Evolutionary conservation across 1,140 invertebrate genomes (phyloP), one percentile per base, ranked within the genome.

Genomic region (Apis florea): DNA sequence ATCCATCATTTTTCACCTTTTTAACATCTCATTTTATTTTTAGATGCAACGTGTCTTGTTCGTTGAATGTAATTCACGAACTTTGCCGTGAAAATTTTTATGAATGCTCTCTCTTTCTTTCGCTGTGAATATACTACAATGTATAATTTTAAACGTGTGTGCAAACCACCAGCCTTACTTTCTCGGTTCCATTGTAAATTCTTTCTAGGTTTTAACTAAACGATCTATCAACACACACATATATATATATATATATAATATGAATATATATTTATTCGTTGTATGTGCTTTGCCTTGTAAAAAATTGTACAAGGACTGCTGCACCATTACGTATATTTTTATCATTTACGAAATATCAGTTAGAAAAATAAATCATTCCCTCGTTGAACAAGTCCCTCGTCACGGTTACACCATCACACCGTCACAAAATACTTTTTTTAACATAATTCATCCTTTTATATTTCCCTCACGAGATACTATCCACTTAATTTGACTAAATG

Each of bases 21-120:
- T 73, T 59, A 24, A 47, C 56, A 11, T 21, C 13, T 72, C 21
- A 2, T 73, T 71, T 21, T n/a, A 73, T 72, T 47, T 58, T 72
- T n/a, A 31, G 13, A n/a, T 15, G 5, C 24, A 19, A 69, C 15
- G 68, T 26, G 17, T 26, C 15, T 40, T 56, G 11, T 19, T 54
- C 5, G 10, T 6, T 15, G 6, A 72, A 10, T 12, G 2, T 10
- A 26, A 69, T 53, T 53, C 17, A 19, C 26, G 40, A 5, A 17
- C 17, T 3, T 24, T 21, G 12, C 24, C 13, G 13, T 24, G n/a
- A 0, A 47, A 64, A 66, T 68, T 68, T n/a, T n/a, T n/a, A 12
- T 40, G 6, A 15, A 40, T 47, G 19, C 17, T 10, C 3, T 40
- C 26, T 67, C 11, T 47, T 19, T 15, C 21, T n/a, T 47, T 47